Evolutionary conservation across 2,797 vertebrate genomes (phyloP), one percentile per base, ranked within the genome.

Genomic region (Thalassophryne amazonica): DNA sequence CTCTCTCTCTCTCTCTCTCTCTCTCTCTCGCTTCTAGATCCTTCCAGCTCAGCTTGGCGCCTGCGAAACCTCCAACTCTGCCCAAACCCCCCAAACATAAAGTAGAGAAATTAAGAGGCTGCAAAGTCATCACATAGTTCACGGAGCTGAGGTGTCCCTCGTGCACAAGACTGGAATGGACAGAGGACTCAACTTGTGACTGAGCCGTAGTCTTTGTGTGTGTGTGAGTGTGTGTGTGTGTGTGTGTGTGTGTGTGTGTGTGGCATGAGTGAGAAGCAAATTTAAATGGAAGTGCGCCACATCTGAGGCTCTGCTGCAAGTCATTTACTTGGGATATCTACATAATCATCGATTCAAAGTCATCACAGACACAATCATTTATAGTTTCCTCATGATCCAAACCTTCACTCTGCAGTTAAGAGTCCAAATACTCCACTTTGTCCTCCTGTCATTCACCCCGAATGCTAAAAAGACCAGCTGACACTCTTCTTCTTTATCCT

Each of bases 41-140:
- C 20, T 31, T 33, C 53, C 40, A 17, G 21, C 60, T 55, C 35
- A 36, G 29, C 51, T 47, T 55, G 62, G 37, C 27, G 15, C 20
- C 13, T 19, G 1, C n/a, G n/a, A n/a, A 33, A 22, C 25, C 7
- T 14, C n/a, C 9, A 16, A 5, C 15, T 20, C 14, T 20, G 22
- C 1, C 25, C 41, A 0, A 10, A 65, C 35, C 29, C 50, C 57
- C 37, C 25, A 57, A 14, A 47, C 46, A 48, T 61, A 82, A 34
- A 69, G 49, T 68, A 65, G 45, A 2, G 5, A 60, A 24, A 60
- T 23, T 62, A 67, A 37, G 28, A 46, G 51, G 63, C 74, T 57
- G 59, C 38, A 11, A 45, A 64, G 56, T 57, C 22, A 10, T 53
- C 42, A 28, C 41, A 17, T 29, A 27, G 46, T 61, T 59, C 45